phyloP scores from a whole-genome alignment of 1,140 invertebrate genomes.

The Atta colombica region DNA sequence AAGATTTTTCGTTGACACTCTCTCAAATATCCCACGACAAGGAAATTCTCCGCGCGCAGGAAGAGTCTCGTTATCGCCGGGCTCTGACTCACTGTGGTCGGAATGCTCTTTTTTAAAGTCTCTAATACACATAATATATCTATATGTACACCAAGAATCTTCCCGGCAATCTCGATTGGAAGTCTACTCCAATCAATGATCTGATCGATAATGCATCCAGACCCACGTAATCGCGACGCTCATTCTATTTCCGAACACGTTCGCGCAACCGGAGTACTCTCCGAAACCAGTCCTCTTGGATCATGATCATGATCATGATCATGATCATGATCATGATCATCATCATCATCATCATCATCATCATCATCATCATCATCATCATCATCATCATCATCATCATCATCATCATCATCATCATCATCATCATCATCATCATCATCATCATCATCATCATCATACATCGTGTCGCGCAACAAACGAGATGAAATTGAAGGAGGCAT shows the following conservation, averaged over 20 bases:
- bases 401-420: too few species aligned
- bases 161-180: too few species aligned
- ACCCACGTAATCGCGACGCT: constrained; percentile 41
- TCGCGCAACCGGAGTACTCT: neutral
- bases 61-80: constrained; percentile 70
- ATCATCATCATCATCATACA: neutral
- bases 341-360: too few species aligned
- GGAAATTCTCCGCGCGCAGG: constrained; percentile 65
- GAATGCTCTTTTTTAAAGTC: neutral
- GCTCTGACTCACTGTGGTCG: constrained; percentile 56
- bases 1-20: neutral
- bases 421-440: too few species aligned
- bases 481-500: constrained; percentile 24
- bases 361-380: too few species aligned
- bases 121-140: neutral
- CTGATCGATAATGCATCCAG: constrained; percentile 46
- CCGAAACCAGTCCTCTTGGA: too few species aligned
- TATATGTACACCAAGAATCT: neutral
- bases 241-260: constrained; percentile 44
- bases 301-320: too few species aligned
- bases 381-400: too few species aligned
- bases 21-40: constrained; percentile 27
- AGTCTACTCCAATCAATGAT: constrained; percentile 37
- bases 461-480: neutral
- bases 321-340: too few species aligned